Conservation (phyloP, 2,888 invertebrate genomes). For the Drosophila incognita region DNA sequence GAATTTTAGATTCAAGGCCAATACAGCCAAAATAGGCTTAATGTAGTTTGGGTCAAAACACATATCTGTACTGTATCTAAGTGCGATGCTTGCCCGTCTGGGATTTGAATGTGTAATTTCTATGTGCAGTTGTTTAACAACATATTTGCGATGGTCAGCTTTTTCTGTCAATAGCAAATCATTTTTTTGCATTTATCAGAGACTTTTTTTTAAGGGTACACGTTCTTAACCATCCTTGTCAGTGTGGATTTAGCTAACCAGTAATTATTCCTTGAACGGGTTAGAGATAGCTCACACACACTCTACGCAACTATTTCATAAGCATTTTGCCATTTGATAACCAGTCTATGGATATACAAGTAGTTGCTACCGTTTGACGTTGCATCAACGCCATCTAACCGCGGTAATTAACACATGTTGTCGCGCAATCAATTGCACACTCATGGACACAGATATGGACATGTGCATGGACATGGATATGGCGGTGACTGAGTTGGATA, state of each 20-base stretch:
- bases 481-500: constrained; percentile 51
- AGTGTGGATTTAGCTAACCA: neutral
- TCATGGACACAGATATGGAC: constrained; percentile 59
- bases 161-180: neutral
- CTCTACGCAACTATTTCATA: constrained; percentile 24
- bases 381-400: constrained; percentile 70
- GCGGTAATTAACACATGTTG: constrained; percentile 77
- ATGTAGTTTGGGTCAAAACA: neutral
- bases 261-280: constrained; percentile 12
- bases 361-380: constrained; percentile 61
- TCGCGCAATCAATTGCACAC: constrained; percentile 79
- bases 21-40: neutral
- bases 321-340: constrained; percentile 34
- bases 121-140: neutral
- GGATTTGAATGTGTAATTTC: neutral
- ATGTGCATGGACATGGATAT: constrained; percentile 60
- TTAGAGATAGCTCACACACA: neutral
- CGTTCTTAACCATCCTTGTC: constrained; percentile 1
- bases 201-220: neutral
- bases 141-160: neutral
- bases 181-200: neutral
- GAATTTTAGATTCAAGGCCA: neutral
- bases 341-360: constrained; percentile 25
- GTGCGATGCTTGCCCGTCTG: neutral
- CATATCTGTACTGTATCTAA: neutral